phyloP scores from a whole-genome alignment of 2,888 invertebrate species.

The Meganola albula region DNA sequence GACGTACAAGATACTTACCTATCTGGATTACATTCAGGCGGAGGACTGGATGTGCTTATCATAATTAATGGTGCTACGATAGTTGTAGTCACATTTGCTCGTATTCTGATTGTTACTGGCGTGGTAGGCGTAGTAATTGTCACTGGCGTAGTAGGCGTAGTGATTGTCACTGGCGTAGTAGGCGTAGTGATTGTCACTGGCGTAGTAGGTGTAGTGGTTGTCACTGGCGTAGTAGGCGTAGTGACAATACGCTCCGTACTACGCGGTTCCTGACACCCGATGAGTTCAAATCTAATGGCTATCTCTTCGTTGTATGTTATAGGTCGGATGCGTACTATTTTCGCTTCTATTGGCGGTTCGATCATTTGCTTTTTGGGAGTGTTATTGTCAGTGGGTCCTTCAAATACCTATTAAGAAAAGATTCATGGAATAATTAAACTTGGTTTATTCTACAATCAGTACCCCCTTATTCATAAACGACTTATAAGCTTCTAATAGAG shows the following conservation, averaged over 20 bases:
- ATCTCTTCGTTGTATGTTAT: constrained; percentile 83
- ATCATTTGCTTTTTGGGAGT: constrained; percentile 81
- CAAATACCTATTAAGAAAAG: constrained; percentile 84
- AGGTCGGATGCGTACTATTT: constrained; percentile 83
- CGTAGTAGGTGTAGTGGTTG: background rate
- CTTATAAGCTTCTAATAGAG: no score
- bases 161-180: background rate
- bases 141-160: constrained; percentile 1
- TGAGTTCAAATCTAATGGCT: constrained; percentile 82
- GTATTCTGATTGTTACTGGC: background rate
- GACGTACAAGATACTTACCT: no score
- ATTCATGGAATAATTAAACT: no score
- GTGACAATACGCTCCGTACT: constrained; percentile 4
- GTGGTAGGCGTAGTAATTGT: background rate
- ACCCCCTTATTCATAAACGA: no score
- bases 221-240: constrained; percentile 5
- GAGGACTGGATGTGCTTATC: constrained; percentile 16
- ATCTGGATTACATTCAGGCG: constrained; percentile 20
- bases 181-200: background rate
- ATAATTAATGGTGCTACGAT: constrained; percentile 21
- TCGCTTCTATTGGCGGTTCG: constrained; percentile 84
- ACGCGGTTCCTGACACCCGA: constrained; percentile 79
- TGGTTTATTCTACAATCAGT: no score
- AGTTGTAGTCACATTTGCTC: constrained; percentile 10
- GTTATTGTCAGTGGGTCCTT: constrained; percentile 82